phyloP scores from a whole-genome alignment of 2,888 invertebrate genomes.

The Phymatocera aterrima region DNA sequence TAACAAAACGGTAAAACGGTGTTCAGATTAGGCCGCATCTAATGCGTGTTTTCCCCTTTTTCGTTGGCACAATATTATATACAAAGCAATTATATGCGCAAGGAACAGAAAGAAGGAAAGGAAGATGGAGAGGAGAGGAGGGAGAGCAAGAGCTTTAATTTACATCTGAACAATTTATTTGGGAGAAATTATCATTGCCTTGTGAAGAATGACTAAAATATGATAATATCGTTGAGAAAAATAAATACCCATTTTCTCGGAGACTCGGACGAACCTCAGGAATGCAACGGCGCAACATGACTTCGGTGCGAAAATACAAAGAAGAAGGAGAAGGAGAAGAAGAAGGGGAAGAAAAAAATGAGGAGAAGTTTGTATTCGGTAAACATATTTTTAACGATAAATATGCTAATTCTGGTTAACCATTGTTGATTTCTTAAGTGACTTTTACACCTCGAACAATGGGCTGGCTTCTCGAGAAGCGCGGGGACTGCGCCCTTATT shows the following conservation, averaged over 20 bases:
- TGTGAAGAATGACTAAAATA: constrained; percentile 3
- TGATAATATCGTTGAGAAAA: constrained; percentile 18
- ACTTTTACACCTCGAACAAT: not conserved
- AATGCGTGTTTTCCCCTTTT: not conserved
- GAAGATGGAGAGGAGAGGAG: constrained; percentile 48
- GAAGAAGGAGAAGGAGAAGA: not conserved
- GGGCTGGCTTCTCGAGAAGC: not conserved
- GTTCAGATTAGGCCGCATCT: constrained; percentile 16
- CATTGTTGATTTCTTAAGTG: constrained; percentile 21
- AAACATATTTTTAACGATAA: constrained; percentile 26
- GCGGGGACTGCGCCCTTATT: constrained; percentile 1
- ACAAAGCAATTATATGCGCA: constrained; percentile 39
- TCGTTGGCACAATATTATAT: constrained; percentile 8
- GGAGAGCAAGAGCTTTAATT: constrained; percentile 45
- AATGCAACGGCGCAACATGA: not conserved
- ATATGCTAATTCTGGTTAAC: constrained; percentile 36
- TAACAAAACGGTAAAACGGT: constrained; percentile 43
- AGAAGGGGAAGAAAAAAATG: too few relatives aligned
- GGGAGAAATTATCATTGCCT: constrained; percentile 18
- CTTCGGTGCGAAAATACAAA: not conserved
- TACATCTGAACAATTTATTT: constrained; percentile 12
- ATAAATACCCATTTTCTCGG: not conserved
- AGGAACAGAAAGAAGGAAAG: constrained; percentile 28
- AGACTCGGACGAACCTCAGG: constrained; percentile 18
- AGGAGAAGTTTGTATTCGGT: constrained; percentile 20